Conservation (phyloP, 1,140 invertebrate genomes). For the Micrasema minimum region DNA sequence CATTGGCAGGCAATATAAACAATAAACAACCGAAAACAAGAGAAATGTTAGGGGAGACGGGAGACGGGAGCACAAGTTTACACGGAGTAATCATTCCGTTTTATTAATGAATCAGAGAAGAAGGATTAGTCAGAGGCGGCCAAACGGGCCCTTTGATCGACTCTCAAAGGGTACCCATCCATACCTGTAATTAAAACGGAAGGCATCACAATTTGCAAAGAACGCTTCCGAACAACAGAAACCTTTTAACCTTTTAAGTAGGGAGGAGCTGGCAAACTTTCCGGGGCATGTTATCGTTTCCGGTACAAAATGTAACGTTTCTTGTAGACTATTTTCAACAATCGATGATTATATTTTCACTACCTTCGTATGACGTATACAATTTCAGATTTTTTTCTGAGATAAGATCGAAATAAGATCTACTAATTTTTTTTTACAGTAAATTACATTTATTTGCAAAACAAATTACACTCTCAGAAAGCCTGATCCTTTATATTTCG, state of each 20-base stretch:
- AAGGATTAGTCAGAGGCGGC: conserved; percentile 50
- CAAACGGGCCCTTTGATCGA: conserved; percentile 49
- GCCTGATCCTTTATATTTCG: no score
- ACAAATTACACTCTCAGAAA: no score
- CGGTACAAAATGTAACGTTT: background rate
- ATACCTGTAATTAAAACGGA: conserved; percentile 53
- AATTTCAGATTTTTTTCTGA: no score
- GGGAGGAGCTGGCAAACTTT: conserved; percentile 3
- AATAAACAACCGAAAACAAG: conserved; percentile 39
- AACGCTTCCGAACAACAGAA: conserved; percentile 31
- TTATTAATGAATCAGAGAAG: conserved; percentile 52
- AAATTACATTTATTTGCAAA: no score
- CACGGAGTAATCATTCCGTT: conserved; percentile 44
- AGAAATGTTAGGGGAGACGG: conserved; percentile 19
- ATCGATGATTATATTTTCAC: no score
- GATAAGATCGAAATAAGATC: no score
- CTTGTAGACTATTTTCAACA: no score
- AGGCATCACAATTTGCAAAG: conserved; percentile 34
- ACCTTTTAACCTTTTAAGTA: conserved; percentile 24
- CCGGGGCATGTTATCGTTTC: background rate
- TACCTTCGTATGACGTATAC: no score
- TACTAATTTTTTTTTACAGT: no score
- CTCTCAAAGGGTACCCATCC: conserved; percentile 44
- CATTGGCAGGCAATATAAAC: conserved; percentile 29
- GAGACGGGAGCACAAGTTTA: conserved; percentile 22